Percentiles rank a stretch among this genome's conserved stretches.
Conservation (phyloP, 2,797 vertebrate genomes). For the Protosalanx chinensis region DNA sequence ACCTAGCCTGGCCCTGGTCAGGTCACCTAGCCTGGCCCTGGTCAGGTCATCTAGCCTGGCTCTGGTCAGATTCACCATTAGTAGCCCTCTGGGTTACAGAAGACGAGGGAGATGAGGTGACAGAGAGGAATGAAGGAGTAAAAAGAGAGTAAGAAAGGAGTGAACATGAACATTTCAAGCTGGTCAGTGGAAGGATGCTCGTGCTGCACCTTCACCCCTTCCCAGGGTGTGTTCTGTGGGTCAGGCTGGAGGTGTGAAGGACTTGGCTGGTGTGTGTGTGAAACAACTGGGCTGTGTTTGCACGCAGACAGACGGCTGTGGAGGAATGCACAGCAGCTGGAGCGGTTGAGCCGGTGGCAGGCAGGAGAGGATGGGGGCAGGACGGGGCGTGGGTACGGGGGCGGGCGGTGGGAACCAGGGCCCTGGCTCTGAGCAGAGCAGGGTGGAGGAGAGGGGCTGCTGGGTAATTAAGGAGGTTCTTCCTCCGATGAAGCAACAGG, state of each 20-base stretch:
- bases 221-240: not conserved
- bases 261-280: not conserved
- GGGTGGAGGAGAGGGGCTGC: constrained; percentile 9
- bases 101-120: too few species aligned
- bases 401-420: not conserved
- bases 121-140: too few species aligned
- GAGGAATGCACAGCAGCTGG: not conserved
- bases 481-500: constrained; percentile 52
- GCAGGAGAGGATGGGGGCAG: not conserved
- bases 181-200: too few species aligned
- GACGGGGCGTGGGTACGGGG: not conserved
- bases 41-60: too few species aligned
- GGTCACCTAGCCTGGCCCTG: too few species aligned
- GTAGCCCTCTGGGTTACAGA: too few species aligned
- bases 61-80: too few species aligned
- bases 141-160: too few species aligned
- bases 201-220: not conserved
- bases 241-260: not conserved
- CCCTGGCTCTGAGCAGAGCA: not conserved
- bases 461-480: constrained; percentile 46
- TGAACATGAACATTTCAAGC: too few species aligned
- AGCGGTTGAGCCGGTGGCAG: not conserved
- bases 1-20: too few species aligned
- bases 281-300: not conserved
- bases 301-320: not conserved